Base-by-base conservation (phyloP, 2,888 invertebrate species). In the Crocallis elinguaria region DNA sequence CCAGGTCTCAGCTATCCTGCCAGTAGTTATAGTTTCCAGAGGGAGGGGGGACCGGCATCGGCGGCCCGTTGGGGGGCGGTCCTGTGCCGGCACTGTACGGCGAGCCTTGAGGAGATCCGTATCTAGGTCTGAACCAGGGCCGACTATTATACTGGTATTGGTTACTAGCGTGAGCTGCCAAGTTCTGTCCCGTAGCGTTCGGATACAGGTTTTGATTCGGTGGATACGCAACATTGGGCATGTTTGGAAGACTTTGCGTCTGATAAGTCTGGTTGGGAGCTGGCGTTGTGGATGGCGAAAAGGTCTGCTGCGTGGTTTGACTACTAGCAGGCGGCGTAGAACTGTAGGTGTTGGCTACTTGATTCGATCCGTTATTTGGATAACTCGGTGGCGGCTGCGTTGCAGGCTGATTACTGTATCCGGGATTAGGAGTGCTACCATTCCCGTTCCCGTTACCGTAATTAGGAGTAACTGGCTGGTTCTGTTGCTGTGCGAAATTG, bases 1-100 rank as follows among this genome's bases (percentile, higher is more conserved):
- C 80, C 44, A 75, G 66, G 37, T 85, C 84, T 90, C 88, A 90
- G 80, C 87, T 88, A 50, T 91, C 90, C 74, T 85, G 90, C 90
- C 90, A 91, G 49, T 90, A 91, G 64, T 88, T 89, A 35, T 88
- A 89, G 71, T 84, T 89, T 8, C 79, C 81, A 0, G 85, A 55
- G 0, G 90, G 88, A 0, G 89, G 89, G 0, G 89, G 88, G 0
- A 86, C 86, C 0, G 88, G 78, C 83, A 88, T 79, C 0, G 86
- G 86, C 0, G 84, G 77, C 0, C 78, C 86, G 23, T 68, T 75
- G 0, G 82, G 77, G 1, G 81, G 79, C 2, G 84, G 81, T 0
- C 77, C 82, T 0, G 77, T 63, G 0, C 82, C 84, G 0, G 82
- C 61, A 9, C 76, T 75, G 69, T 88, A 88, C 0, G 87, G 88